phyloP scores from a whole-genome alignment of 2,797 vertebrate species.

The Hozukius guyotensis region DNA sequence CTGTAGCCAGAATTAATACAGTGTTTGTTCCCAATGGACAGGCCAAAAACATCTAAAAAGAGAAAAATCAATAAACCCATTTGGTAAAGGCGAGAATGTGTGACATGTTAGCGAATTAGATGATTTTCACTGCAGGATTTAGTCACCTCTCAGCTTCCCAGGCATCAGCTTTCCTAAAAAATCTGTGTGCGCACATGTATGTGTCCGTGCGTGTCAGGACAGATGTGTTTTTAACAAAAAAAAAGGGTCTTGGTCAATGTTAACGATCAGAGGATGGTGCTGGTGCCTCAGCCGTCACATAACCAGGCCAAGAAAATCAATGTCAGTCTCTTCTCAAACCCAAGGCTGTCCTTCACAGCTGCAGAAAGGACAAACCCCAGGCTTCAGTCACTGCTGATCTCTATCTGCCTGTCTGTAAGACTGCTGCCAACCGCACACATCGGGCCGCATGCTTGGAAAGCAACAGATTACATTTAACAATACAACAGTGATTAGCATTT shows the following conservation, averaged over 20 bases:
- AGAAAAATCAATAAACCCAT: constrained; percentile 61
- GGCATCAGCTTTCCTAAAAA: neutral
- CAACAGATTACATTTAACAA: constrained; percentile 5
- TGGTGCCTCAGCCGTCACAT: constrained; percentile 47
- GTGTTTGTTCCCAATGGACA: constrained; percentile 33
- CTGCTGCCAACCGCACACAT: constrained; percentile 21
- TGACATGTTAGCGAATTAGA: constrained; percentile 55
- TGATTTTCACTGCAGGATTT: constrained; percentile 41
- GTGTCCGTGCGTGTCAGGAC: neutral
- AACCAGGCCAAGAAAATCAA: constrained; percentile 71
- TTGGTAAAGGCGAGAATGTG: constrained; percentile 40
- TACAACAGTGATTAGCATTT: neutral
- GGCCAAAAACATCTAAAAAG: constrained; percentile 47
- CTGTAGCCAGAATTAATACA: constrained; percentile 60
- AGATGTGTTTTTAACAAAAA: neutral
- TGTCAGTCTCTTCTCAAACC: constrained; percentile 68
- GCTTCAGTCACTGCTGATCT: constrained; percentile 68
- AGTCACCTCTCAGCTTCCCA: neutral
- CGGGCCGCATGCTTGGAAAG: neutral
- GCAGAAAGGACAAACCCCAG: constrained; percentile 72
- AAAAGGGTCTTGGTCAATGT: constrained; percentile 16
- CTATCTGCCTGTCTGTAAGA: constrained; percentile 64
- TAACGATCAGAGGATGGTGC: constrained; percentile 45
- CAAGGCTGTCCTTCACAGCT: constrained; percentile 73
- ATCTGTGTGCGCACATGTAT: neutral